Conservation (phyloP, 1,140 invertebrate species). For the Zophobas morio region DNA sequence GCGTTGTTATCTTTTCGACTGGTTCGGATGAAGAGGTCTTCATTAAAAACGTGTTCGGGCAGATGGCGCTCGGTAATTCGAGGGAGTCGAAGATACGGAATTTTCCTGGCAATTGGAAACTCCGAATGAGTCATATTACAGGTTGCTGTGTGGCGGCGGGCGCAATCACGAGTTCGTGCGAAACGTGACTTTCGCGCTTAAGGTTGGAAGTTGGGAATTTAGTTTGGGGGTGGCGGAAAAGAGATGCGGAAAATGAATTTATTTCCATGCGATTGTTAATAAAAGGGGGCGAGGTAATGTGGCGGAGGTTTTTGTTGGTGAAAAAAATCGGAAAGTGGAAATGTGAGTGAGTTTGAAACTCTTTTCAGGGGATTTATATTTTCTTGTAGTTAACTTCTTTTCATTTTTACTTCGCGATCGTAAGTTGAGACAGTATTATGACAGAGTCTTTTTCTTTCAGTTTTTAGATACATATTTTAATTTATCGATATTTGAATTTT, state of each 20-base stretch:
- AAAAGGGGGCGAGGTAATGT: background rate
- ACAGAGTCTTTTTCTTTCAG: no score
- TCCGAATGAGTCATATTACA: slow-evolving; percentile 39
- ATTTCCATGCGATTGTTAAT: slow-evolving; percentile 23
- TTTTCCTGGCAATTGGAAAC: slow-evolving; percentile 26
- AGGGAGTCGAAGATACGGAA: background rate
- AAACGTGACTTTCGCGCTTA: slow-evolving; percentile 43
- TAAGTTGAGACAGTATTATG: no score
- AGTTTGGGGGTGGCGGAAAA: background rate
- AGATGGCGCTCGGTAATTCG: background rate
- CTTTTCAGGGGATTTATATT: no score
- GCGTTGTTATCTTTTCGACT: slow-evolving; percentile 46
- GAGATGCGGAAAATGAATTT: slow-evolving; percentile 15
- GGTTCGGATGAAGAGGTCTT: slow-evolving; percentile 16
- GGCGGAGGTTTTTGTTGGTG: no score
- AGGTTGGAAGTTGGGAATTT: slow-evolving; percentile 8
- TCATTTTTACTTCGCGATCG: no score
- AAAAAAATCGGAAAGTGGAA: no score
- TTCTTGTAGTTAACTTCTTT: no score
- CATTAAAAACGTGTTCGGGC: slow-evolving; percentile 3
- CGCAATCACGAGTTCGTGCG: slow-evolving; percentile 43
- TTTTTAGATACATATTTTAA: no score
- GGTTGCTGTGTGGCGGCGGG: slow-evolving; percentile 11
- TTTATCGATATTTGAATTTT: no score
- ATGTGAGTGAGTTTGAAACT: no score